These are phyloP conservation scores for Lottia gigantea DNA, from an alignment of 2,888 invertebrate species.

Conservation along the genomic window DNA sequence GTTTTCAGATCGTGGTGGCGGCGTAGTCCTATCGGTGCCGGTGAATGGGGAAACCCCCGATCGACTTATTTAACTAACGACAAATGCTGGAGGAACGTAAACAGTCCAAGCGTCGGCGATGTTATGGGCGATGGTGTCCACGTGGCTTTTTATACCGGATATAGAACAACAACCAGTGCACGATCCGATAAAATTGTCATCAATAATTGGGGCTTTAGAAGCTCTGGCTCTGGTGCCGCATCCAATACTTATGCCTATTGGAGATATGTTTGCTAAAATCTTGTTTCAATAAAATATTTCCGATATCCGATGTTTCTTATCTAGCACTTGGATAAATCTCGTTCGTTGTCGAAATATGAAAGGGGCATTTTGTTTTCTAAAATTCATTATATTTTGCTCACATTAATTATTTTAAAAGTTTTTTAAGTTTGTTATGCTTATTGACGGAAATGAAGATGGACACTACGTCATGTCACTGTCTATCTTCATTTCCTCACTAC, in stretches of 20 bases:
- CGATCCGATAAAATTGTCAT: slow-evolving; percentile 12
- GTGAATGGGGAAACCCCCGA: slow-evolving; percentile 25
- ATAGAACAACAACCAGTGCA: slow-evolving; percentile 23
- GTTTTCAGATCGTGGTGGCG: neutral
- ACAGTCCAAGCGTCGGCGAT: slow-evolving; percentile 16
- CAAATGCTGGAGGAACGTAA: slow-evolving; percentile 15
- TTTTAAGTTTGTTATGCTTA: no score
- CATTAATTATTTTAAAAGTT: no score
- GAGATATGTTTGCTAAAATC: slow-evolving; percentile 14
- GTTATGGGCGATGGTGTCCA: slow-evolving; percentile 24
- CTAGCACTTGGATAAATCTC: no score
- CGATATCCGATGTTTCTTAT: no score
- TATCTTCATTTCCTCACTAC: no score
- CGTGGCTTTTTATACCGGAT: slow-evolving; percentile 24
- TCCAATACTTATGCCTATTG: neutral
- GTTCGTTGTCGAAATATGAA: no score
- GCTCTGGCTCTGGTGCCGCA: neutral
- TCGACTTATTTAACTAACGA: slow-evolving; percentile 16
- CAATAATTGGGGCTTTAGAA: slow-evolving; percentile 27
- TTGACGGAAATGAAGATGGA: no score
- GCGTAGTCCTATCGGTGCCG: slow-evolving; percentile 23
- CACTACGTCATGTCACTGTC: no score
- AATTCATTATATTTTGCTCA: no score
- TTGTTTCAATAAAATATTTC: no score
- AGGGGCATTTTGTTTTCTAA: no score